A percentile compares a stretch with the other conserved stretches of the same genome.
Conservation (phyloP, 2,888 invertebrate species). For the Amblyjoppa proteus region DNA sequence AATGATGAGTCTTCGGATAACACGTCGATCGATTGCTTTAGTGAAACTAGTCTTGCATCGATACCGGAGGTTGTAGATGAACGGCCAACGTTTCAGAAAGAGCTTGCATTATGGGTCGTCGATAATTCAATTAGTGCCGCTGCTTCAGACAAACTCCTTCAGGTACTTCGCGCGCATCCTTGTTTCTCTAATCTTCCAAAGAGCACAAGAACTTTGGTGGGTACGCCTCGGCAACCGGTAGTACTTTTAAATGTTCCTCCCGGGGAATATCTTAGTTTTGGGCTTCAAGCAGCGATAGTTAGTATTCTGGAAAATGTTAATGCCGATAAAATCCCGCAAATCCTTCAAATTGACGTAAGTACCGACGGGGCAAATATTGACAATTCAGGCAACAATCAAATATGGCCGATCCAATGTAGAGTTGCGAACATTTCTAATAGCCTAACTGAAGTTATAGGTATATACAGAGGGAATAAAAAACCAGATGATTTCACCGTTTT, state of each 20-base stretch:
- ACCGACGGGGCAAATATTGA: conserved; percentile 61
- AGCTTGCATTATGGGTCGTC: conserved; percentile 9
- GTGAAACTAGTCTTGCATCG: neutral
- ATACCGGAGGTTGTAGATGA: neutral
- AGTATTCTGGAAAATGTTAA: conserved; percentile 27
- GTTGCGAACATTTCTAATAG: too few species aligned
- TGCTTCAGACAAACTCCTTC: conserved; percentile 12
- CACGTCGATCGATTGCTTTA: conserved; percentile 2
- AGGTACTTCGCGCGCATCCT: conserved; percentile 6
- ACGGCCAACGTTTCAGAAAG: conserved; percentile 14
- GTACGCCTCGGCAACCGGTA: conserved; percentile 29
- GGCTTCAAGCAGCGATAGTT: conserved; percentile 37
- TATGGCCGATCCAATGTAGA: too few species aligned
- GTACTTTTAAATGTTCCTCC: conserved; percentile 29
- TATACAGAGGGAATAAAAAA: too few species aligned
- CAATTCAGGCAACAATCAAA: conserved; percentile 19
- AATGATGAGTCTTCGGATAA: neutral
- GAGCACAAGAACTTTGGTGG: conserved; percentile 45
- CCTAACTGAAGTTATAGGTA: too few species aligned
- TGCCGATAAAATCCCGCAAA: conserved; percentile 28
- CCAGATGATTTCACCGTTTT: conserved; percentile 30
- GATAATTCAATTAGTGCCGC: neutral
- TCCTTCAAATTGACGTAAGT: conserved; percentile 56
- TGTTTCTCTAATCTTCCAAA: conserved; percentile 51
- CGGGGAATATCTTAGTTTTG: conserved; percentile 59